Evolutionary conservation across 1,140 invertebrate genomes (phyloP), one percentile per base, ranked within the genome.

Genomic region (Linepithema humile): DNA sequence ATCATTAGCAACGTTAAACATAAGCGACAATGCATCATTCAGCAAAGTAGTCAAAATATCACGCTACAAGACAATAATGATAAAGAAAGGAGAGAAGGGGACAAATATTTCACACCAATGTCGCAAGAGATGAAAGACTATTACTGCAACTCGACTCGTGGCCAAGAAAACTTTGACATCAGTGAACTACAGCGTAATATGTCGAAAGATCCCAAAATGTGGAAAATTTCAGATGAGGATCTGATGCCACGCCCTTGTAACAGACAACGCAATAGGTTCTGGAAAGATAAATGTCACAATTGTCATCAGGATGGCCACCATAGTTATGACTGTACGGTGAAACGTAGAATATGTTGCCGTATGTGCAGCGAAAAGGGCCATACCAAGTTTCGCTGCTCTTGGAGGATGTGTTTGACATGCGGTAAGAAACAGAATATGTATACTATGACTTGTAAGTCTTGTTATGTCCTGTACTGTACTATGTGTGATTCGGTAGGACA

Each of bases 351-450:
- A 2, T 90, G 94, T 43, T 97, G 96, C 90, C 93, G 94, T 74
- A 95, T 96, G 91, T 97, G 96, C 85, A 96, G 96, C 50, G 85
- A 82, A 1, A 88, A 89, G 0, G 96, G 96, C 0, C 96, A 97
- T 89, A 92, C 90, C 17, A 96, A 96, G 84, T 93, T 95, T 0
- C 92, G 95, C 15, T 97, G 96, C 89, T 96, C 96, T 0, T 94
- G 95, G 50, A 96, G 95, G 88, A 95, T 96, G 70, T 97, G 96
- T 89, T 93, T 96, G 60, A 96, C 96, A 86, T 97, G 96, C 89
- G 96, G 96, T 29, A 95, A 93, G 17, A 95, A 95, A 53, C 96
- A 96, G 86, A 88, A 94, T 32, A 94, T 94, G 9, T 96, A 94
- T 90, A 95, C 95, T 90, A 95, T 95, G 86, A 96, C 95, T 75